Evolutionary conservation across 2,113 vertebrate species (phyloP), one percentile per base, ranked within the genome.

Genomic region (Parotia lawesii): DNA sequence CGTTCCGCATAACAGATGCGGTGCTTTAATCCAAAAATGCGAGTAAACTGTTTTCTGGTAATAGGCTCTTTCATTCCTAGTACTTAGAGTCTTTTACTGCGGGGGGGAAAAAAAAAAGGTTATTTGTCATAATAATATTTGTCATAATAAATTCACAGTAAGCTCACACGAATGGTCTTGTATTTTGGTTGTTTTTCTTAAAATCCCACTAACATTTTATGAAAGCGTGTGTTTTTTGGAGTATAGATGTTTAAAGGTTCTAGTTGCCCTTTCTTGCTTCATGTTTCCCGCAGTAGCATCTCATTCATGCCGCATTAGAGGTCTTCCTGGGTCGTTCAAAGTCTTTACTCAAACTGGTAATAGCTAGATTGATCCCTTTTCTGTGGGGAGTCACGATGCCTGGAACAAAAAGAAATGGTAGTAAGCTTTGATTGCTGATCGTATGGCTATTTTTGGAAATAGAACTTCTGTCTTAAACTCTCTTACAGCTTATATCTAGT

Each of bases 401-500:
- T 62, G 21, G 47, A 40, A 54, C 18, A 72, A 87, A 37, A 75
- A 54, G 6, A 78, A 90, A 71, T 8, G 2, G 1, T 53, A 56
- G 27, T 60, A 62, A 71, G 20, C 65, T 91, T 90, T 88, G 65
- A 31, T 58, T 80, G 37, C 54, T 83, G 66, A 56, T 76, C 1
- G 0, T 47, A 23, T n/a, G 56, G 71, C 57, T 75, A 12, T 54
- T 29, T 86, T 85, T 71, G 14, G 28, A 62, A 42, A 29, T 75
- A 81, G 22, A 77, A 72, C 6, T 10, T 76, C 45, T 95, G 2
- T 93, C 50, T 37, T 83, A 58, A 75, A 33, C 13, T 72, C 85
- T 95, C 64, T 91, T 50, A 10, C 56, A 99, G 99, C 98, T 99
- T 93, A 99, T 99, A 95, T 99, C 99, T 97, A 99, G 99, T 74